Evolutionary conservation across 2,113 vertebrate species (phyloP).

Genomic region (Cynoglossus semilaevis): DNA sequence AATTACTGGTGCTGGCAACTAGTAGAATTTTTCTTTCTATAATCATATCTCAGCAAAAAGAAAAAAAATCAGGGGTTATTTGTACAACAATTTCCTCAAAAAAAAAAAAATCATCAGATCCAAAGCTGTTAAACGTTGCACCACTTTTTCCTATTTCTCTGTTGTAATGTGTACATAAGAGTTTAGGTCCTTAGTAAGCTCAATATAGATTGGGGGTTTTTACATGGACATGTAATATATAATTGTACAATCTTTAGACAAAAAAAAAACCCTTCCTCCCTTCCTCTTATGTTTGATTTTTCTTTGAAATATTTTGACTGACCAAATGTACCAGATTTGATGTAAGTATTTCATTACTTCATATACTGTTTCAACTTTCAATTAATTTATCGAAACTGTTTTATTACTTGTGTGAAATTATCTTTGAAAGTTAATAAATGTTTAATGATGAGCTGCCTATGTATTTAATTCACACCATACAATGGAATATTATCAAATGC

Average conservation of each 20-base stretch:
- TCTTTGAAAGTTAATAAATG: constrained; percentile 65
- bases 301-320: constrained; percentile 22
- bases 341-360: too few species aligned
- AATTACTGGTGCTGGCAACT: constrained; percentile 33
- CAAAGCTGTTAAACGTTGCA: too few species aligned
- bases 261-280: constrained; percentile 19
- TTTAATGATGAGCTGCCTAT: constrained; percentile 43
- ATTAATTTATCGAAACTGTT: constrained; percentile 36
- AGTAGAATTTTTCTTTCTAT: constrained; percentile 21
- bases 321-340: constrained; percentile 8
- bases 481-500: constrained; percentile 7
- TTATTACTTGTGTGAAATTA: constrained; percentile 64
- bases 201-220: constrained; percentile 21
- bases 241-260: constrained; percentile 49
- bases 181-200: too few species aligned
- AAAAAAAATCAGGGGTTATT: constrained; percentile 25
- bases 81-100: constrained; percentile 3
- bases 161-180: too few species aligned
- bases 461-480: constrained; percentile 41
- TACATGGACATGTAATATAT: constrained; percentile 41
- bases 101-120: background rate
- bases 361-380: too few species aligned
- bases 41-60: constrained; percentile 14
- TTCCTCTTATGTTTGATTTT: constrained; percentile 18
- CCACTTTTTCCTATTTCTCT: too few species aligned